These are phyloP conservation scores for Colinus virginianus DNA, from an alignment of 2,113 vertebrate genomes.

Conservation along the genomic window DNA sequence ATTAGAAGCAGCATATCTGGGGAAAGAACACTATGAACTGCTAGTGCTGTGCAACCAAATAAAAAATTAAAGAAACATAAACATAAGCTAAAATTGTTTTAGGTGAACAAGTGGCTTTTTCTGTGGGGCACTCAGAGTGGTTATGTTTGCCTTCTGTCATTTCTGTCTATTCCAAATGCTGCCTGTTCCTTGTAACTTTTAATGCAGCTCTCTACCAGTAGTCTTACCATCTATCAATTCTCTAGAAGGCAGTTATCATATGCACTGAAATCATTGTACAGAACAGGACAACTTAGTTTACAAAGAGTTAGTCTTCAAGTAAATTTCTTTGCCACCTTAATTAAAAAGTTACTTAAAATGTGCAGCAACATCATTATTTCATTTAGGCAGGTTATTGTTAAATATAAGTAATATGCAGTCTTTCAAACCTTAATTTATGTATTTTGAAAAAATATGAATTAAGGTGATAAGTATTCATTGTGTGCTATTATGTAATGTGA, in stretches of 20 bases:
- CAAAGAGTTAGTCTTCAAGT: not conserved
- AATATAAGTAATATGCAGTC: not conserved
- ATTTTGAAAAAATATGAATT: not conserved
- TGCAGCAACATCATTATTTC: not conserved
- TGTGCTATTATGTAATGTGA: not conserved
- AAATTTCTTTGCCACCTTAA: not conserved
- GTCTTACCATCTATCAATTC: not conserved
- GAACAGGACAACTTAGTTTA: not conserved
- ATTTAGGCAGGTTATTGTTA: not conserved
- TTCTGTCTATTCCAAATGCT: not conserved
- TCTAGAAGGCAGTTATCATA: not conserved
- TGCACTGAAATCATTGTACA: not conserved
- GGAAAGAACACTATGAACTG: not conserved
- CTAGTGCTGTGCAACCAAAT: not conserved
- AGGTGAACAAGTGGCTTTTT: not conserved
- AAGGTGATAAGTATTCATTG: not conserved
- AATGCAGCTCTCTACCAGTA: not conserved
- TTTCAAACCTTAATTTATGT: not conserved
- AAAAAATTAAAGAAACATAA: not conserved
- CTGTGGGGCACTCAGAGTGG: not conserved
- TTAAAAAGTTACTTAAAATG: not conserved
- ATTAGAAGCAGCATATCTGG: not conserved
- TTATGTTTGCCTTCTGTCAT: not conserved
- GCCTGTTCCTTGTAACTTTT: not conserved
- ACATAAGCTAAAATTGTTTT: not conserved